A percentile compares a stretch with the other conserved stretches of the same genome.
Conservation (phyloP, 2,113 vertebrate genomes). For the Salvator merianae region DNA sequence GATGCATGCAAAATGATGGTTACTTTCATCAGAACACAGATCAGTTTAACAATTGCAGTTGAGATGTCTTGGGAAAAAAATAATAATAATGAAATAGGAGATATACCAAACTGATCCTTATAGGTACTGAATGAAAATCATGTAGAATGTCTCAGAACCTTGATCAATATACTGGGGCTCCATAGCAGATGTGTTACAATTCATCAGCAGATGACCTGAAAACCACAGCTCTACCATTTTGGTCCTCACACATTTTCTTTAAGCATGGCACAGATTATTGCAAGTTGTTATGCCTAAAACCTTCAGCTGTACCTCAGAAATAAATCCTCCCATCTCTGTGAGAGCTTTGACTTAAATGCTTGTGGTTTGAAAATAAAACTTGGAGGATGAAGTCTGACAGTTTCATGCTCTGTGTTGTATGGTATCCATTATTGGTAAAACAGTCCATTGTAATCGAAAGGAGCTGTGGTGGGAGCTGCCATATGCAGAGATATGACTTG, state of each 20-base stretch:
- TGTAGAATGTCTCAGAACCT: neutral
- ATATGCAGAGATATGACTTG: slow-evolving; percentile 12
- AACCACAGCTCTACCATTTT: neutral
- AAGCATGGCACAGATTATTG: neutral
- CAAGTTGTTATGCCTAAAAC: neutral
- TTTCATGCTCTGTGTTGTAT: slow-evolving; percentile 8
- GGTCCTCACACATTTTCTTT: neutral
- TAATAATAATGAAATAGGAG: too few relatives aligned
- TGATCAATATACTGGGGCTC: too few relatives aligned
- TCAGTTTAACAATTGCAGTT: too few relatives aligned
- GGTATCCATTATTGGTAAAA: slow-evolving; percentile 32
- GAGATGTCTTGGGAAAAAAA: too few relatives aligned
- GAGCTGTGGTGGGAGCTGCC: slow-evolving; percentile 17
- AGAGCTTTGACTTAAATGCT: neutral
- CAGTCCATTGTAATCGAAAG: slow-evolving; percentile 25
- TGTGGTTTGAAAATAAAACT: slow-evolving; percentile 30
- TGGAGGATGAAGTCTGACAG: slow-evolving; percentile 32
- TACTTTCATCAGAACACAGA: too few relatives aligned
- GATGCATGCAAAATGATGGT: too few relatives aligned
- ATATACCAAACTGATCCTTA: neutral
- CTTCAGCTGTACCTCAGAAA: slow-evolving; percentile 4
- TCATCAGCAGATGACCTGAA: neutral
- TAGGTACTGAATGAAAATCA: neutral
- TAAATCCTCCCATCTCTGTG: slow-evolving; percentile 13
- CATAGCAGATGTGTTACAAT: neutral